These are phyloP conservation scores for Etheostoma nigrum DNA, from an alignment of 2,797 vertebrate species.

Conservation along the genomic window DNA sequence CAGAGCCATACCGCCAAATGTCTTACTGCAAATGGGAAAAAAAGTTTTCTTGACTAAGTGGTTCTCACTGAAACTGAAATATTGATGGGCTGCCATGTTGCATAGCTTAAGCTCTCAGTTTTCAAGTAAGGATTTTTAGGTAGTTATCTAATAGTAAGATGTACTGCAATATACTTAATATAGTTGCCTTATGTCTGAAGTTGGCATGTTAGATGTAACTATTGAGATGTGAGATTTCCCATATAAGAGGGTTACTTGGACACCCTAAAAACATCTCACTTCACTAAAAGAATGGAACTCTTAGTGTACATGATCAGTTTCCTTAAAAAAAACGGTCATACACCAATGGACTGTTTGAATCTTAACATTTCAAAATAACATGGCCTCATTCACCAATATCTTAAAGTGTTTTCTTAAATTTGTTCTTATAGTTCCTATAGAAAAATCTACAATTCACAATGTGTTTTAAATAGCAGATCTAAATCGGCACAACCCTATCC, in stretches of 20 bases:
- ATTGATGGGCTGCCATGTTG: slow-evolving; percentile 9
- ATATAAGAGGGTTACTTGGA: not conserved
- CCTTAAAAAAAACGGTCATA: not conserved
- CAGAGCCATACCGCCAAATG: too few relatives aligned
- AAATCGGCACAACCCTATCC: slow-evolving; percentile 7
- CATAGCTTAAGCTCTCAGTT: not conserved
- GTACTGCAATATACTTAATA: too few relatives aligned
- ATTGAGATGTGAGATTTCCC: not conserved
- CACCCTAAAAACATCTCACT: not conserved
- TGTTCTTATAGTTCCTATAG: too few relatives aligned
- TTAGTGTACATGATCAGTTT: not conserved
- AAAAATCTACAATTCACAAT: too few relatives aligned
- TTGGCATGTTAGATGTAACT: not conserved
- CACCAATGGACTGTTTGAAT: not conserved
- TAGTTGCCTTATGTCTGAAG: not conserved
- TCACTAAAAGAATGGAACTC: too few relatives aligned
- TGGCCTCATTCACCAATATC: too few relatives aligned
- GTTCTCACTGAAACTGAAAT: not conserved
- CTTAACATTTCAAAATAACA: not conserved
- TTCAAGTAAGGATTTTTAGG: not conserved
- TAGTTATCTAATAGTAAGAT: too few relatives aligned
- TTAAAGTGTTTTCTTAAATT: too few relatives aligned
- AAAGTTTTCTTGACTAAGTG: too few relatives aligned
- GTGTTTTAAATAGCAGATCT: too few relatives aligned
- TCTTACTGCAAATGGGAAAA: too few relatives aligned